A percentile compares a stretch with the other conserved stretches of the same genome.
phyloP scores from a whole-genome alignment of 2,113 vertebrate genomes.

The Bufo bufo region DNA sequence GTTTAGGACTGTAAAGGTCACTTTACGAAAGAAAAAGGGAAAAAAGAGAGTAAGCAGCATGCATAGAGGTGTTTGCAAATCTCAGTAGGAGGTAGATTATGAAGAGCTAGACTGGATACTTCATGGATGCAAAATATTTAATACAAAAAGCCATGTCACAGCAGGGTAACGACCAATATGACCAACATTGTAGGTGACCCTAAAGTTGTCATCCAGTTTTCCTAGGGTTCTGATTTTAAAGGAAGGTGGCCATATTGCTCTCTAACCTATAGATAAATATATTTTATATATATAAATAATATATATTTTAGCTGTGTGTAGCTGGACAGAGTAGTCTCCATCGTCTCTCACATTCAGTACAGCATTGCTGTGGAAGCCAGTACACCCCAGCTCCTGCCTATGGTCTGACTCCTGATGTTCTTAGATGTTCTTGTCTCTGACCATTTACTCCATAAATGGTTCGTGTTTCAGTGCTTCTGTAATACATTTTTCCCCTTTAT shows the following conservation, averaged over 20 bases:
- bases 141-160: background rate
- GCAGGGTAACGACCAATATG: background rate
- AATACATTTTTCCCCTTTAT: too few relatives aligned
- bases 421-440: too few relatives aligned
- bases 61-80: background rate
- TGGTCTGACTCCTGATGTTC: too few relatives aligned
- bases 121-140: background rate
- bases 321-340: too few relatives aligned
- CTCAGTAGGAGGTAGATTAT: too few relatives aligned
- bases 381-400: background rate
- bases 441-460: too few relatives aligned
- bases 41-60: background rate
- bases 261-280: background rate
- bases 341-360: too few relatives aligned
- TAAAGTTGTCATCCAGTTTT: too few relatives aligned
- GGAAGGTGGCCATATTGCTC: background rate
- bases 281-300: too few relatives aligned
- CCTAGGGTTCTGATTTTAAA: background rate
- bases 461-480: too few relatives aligned
- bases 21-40: background rate
- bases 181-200: background rate
- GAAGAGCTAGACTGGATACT: background rate
- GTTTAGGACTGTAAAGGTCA: background rate
- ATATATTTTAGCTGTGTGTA: background rate
- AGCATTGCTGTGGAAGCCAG: too few relatives aligned